Percentiles rank a stretch among this genome's conserved stretches.
phyloP scores from a whole-genome alignment of 2,888 invertebrate genomes.

The Hemaris fuciformis region DNA sequence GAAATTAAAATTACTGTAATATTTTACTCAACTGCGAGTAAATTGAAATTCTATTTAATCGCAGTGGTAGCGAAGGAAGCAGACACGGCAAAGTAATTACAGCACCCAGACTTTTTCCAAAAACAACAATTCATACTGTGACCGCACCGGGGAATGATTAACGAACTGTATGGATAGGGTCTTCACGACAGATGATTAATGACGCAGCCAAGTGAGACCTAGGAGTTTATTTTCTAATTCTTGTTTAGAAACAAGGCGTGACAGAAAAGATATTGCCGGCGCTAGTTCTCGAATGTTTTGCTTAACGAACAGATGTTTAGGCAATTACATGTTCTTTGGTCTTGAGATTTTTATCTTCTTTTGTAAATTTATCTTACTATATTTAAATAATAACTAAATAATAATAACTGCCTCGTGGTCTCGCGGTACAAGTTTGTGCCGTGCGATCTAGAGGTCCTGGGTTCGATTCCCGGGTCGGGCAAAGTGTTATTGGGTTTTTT shows the following conservation, averaged over 20 bases:
- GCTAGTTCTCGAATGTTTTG: neutral
- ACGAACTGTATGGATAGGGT: conserved; percentile 7
- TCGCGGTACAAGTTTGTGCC: too few relatives aligned
- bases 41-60: too few relatives aligned
- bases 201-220: neutral
- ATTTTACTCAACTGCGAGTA: too few relatives aligned
- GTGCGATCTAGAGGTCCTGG: too few relatives aligned
- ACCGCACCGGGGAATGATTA: conserved; percentile 1
- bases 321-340: neutral
- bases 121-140: neutral
- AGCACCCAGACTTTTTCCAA: neutral
- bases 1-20: too few relatives aligned
- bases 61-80: neutral
- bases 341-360: too few relatives aligned
- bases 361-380: too few relatives aligned
- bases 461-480: too few relatives aligned
- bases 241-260: neutral
- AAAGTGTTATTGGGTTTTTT: too few relatives aligned
- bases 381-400: too few relatives aligned
- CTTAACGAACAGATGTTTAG: neutral
- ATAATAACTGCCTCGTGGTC: too few relatives aligned
- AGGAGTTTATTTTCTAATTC: conserved; percentile 6
- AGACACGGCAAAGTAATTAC: neutral
- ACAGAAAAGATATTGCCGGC: neutral
- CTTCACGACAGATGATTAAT: conserved; percentile 10